These are phyloP conservation scores for Catharus ustulatus DNA, from an alignment of 2,797 vertebrate species.

Conservation along the genomic window DNA sequence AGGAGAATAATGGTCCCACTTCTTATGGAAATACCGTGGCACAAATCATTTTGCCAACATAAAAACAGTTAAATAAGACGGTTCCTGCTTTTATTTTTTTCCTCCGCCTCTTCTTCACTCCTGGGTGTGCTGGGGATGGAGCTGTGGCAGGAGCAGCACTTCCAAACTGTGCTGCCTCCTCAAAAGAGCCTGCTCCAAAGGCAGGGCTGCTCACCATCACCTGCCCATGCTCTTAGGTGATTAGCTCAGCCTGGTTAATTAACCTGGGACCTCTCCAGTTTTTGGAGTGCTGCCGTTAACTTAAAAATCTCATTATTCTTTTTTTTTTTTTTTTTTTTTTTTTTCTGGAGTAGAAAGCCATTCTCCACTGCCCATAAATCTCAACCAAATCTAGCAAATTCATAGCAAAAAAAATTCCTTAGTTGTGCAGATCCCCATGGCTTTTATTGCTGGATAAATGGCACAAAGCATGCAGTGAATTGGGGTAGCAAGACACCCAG, in stretches of 20 bases:
- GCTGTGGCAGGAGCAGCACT: conserved; percentile 13
- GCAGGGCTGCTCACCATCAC: conserved; percentile 22
- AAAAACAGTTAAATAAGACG: conserved; percentile 78
- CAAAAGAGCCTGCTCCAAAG: background rate
- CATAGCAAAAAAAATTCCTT: background rate
- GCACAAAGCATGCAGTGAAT: fast-evolving
- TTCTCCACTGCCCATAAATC: background rate
- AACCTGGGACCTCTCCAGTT: conserved; percentile 21
- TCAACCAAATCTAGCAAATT: background rate
- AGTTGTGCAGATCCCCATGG: background rate
- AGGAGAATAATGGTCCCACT: conserved; percentile 82
- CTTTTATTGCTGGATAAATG: background rate
- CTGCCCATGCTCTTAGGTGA: conserved; percentile 30
- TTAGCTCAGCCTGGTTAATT: conserved; percentile 61
- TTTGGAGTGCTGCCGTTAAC: conserved; percentile 5
- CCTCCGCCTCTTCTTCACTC: background rate
- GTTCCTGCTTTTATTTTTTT: conserved; percentile 69
- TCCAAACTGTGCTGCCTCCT: conserved; percentile 2
- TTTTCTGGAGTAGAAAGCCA: background rate
- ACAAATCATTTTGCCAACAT: conserved; percentile 81
- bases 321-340: background rate
- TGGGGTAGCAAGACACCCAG: background rate
- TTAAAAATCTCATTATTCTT: background rate
- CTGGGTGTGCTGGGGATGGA: conserved; percentile 38
- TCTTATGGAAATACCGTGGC: conserved; percentile 81